A percentile compares a stretch with the other conserved stretches of the same genome.
Conservation (phyloP, 2,888 invertebrate species). For the Gastracanthus pulcherrimus region DNA sequence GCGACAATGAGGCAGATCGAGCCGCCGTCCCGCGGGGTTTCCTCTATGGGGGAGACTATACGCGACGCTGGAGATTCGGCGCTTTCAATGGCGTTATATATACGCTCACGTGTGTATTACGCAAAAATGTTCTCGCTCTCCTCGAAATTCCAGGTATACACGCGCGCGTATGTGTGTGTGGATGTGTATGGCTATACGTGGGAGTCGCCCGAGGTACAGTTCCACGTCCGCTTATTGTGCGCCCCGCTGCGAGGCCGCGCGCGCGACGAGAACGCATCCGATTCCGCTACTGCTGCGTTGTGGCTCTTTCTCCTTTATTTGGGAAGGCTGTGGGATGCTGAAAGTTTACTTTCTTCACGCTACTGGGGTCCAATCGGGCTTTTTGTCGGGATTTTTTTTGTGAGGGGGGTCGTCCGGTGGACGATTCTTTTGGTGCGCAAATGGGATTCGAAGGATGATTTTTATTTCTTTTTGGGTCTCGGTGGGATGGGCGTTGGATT, state of each 20-base stretch:
- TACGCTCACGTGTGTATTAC: not conserved
- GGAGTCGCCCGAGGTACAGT: slow-evolving; percentile 43
- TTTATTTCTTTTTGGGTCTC: no score
- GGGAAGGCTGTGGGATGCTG: not conserved
- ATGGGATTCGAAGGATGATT: no score
- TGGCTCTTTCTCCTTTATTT: not conserved
- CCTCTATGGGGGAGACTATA: not conserved
- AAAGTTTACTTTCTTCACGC: no score
- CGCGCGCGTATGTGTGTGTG: not conserved
- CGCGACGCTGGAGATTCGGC: not conserved
- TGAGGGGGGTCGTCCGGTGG: no score
- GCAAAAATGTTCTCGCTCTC: no score
- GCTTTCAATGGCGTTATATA: not conserved
- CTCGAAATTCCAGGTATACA: not conserved
- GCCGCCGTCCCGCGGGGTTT: not conserved
- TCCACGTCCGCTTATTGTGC: slow-evolving; percentile 38
- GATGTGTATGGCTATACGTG: slow-evolving; percentile 13
- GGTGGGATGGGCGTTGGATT: no score
- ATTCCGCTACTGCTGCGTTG: not conserved
- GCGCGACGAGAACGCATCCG: slow-evolving; percentile 10
- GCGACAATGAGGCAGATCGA: slow-evolving; percentile 6
- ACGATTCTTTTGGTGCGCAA: no score
- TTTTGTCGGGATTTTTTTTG: no score
- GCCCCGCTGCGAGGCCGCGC: not conserved
- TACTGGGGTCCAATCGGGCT: no score